phyloP scores from a whole-genome alignment of 2,888 invertebrate species.

The Trachelus stipa region DNA sequence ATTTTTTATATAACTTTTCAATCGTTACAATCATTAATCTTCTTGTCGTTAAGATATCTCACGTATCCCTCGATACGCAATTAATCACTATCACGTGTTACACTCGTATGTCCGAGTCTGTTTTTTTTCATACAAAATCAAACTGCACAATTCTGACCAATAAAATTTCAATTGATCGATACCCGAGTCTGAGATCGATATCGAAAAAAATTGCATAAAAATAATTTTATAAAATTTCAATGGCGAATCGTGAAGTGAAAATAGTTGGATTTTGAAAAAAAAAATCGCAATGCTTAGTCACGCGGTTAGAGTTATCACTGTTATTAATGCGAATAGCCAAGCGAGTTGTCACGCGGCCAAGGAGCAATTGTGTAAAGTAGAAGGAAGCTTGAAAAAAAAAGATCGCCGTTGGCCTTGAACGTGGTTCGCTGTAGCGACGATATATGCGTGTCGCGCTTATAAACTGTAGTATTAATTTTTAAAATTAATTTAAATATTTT shows the following conservation, averaged over 20 bases:
- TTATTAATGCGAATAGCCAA: background rate
- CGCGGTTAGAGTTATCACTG: background rate
- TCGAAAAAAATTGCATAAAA: background rate
- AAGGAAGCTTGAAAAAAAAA: background rate
- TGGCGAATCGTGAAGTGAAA: background rate
- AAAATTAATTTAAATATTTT: too few relatives aligned
- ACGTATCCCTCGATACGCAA: background rate
- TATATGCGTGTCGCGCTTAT: background rate
- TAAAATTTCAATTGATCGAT: too few relatives aligned
- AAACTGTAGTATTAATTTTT: background rate
- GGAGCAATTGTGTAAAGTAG: background rate
- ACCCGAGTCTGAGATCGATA: background rate
- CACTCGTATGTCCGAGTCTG: background rate
- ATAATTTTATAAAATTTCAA: background rate
- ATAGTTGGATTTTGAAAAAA: background rate
- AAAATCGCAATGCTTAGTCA: background rate
- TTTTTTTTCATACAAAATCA: background rate
- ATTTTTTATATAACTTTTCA: background rate
- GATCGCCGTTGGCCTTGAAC: background rate
- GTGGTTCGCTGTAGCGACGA: background rate
- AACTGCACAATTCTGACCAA: background rate
- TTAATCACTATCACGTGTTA: slow-evolving; percentile 1
- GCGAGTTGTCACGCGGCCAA: background rate
- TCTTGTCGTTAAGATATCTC: background rate
- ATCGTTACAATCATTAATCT: background rate